Percentiles rank a stretch among this genome's conserved stretches.
These are phyloP conservation scores for Etheostoma spectabile DNA, from an alignment of 2,113 vertebrate species.

Conservation along the genomic window DNA sequence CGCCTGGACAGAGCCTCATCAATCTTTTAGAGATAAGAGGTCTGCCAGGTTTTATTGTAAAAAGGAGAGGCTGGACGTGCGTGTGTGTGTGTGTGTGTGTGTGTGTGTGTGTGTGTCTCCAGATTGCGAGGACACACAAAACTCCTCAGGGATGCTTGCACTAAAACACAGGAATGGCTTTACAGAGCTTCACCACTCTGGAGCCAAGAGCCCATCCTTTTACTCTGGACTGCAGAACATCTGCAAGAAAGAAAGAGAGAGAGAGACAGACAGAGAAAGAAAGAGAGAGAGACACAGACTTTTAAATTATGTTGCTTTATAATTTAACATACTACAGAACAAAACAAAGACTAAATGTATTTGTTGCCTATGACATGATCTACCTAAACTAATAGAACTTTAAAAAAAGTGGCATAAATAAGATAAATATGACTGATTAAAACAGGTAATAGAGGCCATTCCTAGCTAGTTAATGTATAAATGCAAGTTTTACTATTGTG, in stretches of 20 bases:
- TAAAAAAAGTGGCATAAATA: not conserved
- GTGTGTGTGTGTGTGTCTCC: slow-evolving; percentile 41
- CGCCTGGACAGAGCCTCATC: slow-evolving; percentile 56
- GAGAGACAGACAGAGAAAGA: not conserved
- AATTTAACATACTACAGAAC: not conserved
- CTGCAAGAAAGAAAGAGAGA: slow-evolving; percentile 44
- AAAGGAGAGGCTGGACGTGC: slow-evolving; percentile 36
- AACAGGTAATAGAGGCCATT: not conserved
- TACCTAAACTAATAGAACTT: not conserved
- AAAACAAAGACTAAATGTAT: not conserved
- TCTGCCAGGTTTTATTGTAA: slow-evolving; percentile 44
- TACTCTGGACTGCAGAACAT: slow-evolving; percentile 32
- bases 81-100: slow-evolving; percentile 30
- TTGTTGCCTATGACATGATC: not conserved
- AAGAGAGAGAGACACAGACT: not conserved
- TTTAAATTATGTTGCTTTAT: not conserved
- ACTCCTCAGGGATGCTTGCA: slow-evolving; percentile 39
- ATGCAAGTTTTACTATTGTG: not conserved
- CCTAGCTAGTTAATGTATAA: not conserved
- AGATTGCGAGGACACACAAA: slow-evolving; percentile 57
- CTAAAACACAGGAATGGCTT: slow-evolving; percentile 30
- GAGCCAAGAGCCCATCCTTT: slow-evolving; percentile 22
- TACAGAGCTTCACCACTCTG: slow-evolving; percentile 31
- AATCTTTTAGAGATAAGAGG: slow-evolving; percentile 69
- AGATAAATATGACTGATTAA: not conserved